Percentiles rank a stretch among this genome's conserved stretches.
Conservation (phyloP, 2,797 vertebrate species). For the Nasua narica region DNA sequence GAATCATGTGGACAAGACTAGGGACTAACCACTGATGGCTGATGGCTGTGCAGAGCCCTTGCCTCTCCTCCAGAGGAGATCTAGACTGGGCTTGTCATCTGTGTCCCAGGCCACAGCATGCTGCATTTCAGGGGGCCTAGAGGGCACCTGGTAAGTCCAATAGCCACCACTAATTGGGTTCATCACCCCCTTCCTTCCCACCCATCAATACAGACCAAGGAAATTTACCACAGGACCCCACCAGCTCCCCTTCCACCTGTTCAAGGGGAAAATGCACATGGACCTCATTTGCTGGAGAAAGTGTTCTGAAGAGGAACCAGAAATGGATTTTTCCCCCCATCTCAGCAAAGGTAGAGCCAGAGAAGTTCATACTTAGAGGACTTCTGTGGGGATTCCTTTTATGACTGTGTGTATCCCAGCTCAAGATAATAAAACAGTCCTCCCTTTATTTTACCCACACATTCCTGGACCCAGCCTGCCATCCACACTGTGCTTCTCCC, state of each 20-base stretch:
- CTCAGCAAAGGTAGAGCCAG: not conserved
- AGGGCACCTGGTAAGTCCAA: not conserved
- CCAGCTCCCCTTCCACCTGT: not conserved
- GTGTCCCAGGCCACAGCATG: not conserved
- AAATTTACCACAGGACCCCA: too few species aligned
- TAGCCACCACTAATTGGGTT: not conserved
- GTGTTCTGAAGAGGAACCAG: not conserved
- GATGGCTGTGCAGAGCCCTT: not conserved
- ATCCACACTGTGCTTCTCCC: not conserved
- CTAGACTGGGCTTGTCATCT: not conserved
- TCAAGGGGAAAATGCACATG: not conserved
- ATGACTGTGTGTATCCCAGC: not conserved
- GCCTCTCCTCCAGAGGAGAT: not conserved
- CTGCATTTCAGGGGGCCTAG: not conserved
- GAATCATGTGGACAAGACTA: not conserved
- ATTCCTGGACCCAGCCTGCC: not conserved
- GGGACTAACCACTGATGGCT: not conserved
- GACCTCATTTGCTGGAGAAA: not conserved
- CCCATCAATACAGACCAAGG: not conserved
- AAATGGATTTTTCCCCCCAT: not conserved
- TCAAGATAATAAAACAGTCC: not conserved
- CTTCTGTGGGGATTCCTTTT: not conserved
- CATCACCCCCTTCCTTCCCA: not conserved
- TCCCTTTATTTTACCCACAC: not conserved
- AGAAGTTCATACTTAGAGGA: not conserved